These are phyloP conservation scores for Blennius ocellaris DNA, from an alignment of 2,113 vertebrate genomes.

Conservation along the genomic window DNA sequence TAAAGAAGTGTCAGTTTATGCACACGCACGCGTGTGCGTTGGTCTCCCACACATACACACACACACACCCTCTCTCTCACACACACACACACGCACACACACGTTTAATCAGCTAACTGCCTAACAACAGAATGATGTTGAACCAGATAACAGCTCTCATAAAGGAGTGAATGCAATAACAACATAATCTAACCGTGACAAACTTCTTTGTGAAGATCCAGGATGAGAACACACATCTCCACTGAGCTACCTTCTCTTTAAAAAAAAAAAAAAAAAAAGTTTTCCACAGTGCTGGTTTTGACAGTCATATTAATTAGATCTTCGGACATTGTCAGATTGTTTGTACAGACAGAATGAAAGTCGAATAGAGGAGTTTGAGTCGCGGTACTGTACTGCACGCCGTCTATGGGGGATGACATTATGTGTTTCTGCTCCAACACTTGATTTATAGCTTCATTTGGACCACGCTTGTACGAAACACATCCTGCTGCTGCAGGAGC, in stretches of 20 bases:
- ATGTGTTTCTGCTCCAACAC: slow-evolving; percentile 81
- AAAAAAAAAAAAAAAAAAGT: neutral
- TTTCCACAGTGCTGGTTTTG: slow-evolving; percentile 31
- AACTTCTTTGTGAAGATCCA: slow-evolving; percentile 25
- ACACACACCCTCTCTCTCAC: slow-evolving; percentile 23
- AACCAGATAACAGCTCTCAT: slow-evolving; percentile 46
- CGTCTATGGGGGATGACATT: slow-evolving; percentile 82
- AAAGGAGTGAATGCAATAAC: slow-evolving; percentile 43
- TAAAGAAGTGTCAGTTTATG: slow-evolving; percentile 76
- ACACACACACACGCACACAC: slow-evolving; percentile 22
- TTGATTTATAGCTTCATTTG: slow-evolving; percentile 86
- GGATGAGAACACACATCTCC: slow-evolving; percentile 1
- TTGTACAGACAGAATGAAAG: slow-evolving; percentile 52
- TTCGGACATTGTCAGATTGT: slow-evolving; percentile 51
- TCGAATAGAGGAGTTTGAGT: slow-evolving; percentile 53
- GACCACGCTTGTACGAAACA: slow-evolving; percentile 79
- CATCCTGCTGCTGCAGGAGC: slow-evolving; percentile 81
- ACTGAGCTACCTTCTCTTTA: neutral
- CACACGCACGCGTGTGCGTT: slow-evolving; percentile 14
- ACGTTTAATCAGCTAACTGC: slow-evolving; percentile 64
- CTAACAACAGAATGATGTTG: slow-evolving; percentile 53
- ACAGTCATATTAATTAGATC: slow-evolving; percentile 59
- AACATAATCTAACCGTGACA: neutral
- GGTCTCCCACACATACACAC: slow-evolving; percentile 28
- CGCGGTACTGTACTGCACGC: slow-evolving; percentile 57